A percentile compares a stretch with the other conserved stretches of the same genome.
Evolutionary conservation across 2,888 invertebrate species (phyloP).

Genomic region (Ellobium chinense): DNA sequence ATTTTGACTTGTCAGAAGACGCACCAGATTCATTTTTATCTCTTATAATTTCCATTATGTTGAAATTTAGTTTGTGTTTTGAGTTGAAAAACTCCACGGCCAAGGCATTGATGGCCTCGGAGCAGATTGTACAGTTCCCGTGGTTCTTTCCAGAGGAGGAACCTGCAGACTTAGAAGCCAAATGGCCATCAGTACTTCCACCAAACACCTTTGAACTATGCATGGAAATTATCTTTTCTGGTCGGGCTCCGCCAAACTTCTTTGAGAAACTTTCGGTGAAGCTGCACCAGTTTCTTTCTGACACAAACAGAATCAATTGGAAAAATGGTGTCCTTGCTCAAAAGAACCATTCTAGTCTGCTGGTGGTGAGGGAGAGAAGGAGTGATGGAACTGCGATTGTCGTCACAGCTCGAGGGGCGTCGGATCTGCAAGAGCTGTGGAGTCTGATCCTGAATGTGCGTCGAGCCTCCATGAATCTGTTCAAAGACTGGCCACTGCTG

Average conservation of each 20-base stretch:
- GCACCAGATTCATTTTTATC: slow-evolving; percentile 66
- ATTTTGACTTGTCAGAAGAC: slow-evolving; percentile 63
- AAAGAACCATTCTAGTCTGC: slow-evolving; percentile 60
- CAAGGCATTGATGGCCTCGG: slow-evolving; percentile 57
- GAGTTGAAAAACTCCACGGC: slow-evolving; percentile 59
- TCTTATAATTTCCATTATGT: slow-evolving; percentile 61
- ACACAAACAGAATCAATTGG: slow-evolving; percentile 65
- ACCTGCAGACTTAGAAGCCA: slow-evolving; percentile 56
- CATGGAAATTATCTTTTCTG: slow-evolving; percentile 63
- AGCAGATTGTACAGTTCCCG: slow-evolving; percentile 68
- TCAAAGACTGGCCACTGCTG: slow-evolving; percentile 72
- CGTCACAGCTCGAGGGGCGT: slow-evolving; percentile 62
- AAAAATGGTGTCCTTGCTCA: slow-evolving; percentile 68
- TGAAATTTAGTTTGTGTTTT: slow-evolving; percentile 73
- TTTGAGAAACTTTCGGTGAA: slow-evolving; percentile 72
- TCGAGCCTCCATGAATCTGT: slow-evolving; percentile 59
- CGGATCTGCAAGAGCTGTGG: slow-evolving; percentile 71
- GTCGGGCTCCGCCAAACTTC: slow-evolving; percentile 69
- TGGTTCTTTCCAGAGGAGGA: slow-evolving; percentile 67
- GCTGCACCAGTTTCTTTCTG: slow-evolving; percentile 63
- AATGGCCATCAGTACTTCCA: slow-evolving; percentile 61
- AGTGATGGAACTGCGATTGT: slow-evolving; percentile 57
- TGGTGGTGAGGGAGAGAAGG: slow-evolving; percentile 55
- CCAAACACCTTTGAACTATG: slow-evolving; percentile 54
- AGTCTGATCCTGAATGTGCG: slow-evolving; percentile 60